Base-by-base conservation (phyloP, 2,797 vertebrate species). In the Poeciliopsis presidionis region DNA sequence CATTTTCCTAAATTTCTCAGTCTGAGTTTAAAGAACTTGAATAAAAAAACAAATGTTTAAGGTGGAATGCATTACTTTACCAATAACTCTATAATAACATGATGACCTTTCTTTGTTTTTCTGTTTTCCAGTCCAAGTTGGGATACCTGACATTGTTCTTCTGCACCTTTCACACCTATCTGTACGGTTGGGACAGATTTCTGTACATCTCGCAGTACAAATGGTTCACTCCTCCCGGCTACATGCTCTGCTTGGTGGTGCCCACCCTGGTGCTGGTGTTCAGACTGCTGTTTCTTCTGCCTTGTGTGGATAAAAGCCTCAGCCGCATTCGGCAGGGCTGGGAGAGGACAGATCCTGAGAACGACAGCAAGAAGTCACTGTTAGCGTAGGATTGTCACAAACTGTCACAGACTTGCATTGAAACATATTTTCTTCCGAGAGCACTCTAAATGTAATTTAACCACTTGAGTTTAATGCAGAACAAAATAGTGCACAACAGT, bases 271-370 rank as follows among this genome's bases (percentile, higher is more conserved):
- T 98, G 71, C 84, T 99, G 83, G 90, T 96, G 75, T 87, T 97
- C 59, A 99, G 97, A 90, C 86, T 95, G 28, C 86, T 98, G 76
- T 94, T 99, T 25, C 80, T 98, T 84, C 85, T 96, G 22, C 98
- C 98, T 0, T 99, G 97, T 20, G 65, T 99, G 74, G 96, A 98
- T 90, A 95, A 87, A 69, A 93, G 87, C 12, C 93, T 99, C 73
- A 97, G 89, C 0, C 91, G 79, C 77, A 98, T 99, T 81, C 96
- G 97, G 22, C 97, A 98, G 81, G 98, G 98, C 51, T 98, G 97
- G 97, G 97, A 98, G 90, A 96, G 96, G 83, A 93, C 97, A 0
- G 81, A 83, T 55, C 76, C 81, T 2, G 75, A 91, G 16, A 83
- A 85, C 1, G 80, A 80, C 22, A 72, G 46, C 81, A 85, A 30